Conservation (phyloP, 1,140 invertebrate genomes). For the Asbolus verrucosus region DNA sequence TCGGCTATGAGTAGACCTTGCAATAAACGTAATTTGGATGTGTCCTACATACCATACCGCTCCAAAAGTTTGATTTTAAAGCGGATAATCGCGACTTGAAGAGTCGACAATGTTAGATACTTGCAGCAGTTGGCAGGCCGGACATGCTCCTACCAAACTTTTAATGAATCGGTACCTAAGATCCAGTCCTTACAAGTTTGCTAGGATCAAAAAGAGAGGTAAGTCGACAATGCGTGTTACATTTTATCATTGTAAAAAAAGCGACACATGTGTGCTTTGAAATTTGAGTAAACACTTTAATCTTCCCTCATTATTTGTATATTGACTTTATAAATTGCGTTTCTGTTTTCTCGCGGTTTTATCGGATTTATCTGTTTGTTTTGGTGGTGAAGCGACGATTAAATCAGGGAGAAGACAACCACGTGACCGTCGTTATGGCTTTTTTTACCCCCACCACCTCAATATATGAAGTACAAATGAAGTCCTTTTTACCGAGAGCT, state of each 20-base stretch:
- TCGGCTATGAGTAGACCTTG: constrained; percentile 40
- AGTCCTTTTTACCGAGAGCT: constrained; percentile 43
- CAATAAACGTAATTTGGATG: constrained; percentile 15
- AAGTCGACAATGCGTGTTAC: constrained; percentile 5
- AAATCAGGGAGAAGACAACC: background rate
- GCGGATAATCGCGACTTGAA: constrained; percentile 49
- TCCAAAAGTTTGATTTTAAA: constrained; percentile 35
- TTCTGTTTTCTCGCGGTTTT: constrained; percentile 39
- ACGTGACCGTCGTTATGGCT: constrained; percentile 6
- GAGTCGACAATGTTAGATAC: constrained; percentile 10
- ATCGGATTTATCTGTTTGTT: constrained; percentile 43
- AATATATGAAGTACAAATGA: constrained; percentile 41
- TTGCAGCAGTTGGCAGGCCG: constrained; percentile 10
- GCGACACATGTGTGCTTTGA: constrained; percentile 12
- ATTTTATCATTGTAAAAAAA: constrained; percentile 14
- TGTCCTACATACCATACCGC: constrained; percentile 38
- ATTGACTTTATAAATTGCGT: constrained; percentile 44
- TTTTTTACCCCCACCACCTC: background rate
- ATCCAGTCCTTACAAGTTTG: constrained; percentile 13
- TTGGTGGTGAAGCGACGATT: constrained; percentile 17
- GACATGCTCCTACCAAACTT: constrained; percentile 41
- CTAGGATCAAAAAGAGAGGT: constrained; percentile 27
- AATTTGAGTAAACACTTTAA: constrained; percentile 32
- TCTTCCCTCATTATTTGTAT: constrained; percentile 43
- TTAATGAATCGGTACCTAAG: constrained; percentile 35